phyloP scores from a whole-genome alignment of 23 tunicate genomes.

The Ascidia mentula region DNA sequence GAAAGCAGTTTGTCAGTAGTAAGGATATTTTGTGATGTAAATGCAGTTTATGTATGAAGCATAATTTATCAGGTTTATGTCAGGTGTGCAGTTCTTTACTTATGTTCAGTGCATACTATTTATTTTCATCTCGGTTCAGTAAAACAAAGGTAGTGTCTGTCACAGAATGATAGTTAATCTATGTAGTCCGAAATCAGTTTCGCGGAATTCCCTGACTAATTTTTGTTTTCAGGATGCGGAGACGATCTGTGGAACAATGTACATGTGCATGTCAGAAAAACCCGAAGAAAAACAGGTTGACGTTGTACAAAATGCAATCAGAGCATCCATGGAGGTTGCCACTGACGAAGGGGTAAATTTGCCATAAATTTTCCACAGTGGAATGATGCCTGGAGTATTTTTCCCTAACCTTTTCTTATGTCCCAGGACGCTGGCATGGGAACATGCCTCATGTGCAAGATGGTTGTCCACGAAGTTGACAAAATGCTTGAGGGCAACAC shows the following conservation, averaged over 20 bases:
- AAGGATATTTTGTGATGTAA: no score
- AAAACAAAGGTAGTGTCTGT: no score
- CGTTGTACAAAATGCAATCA: not conserved
- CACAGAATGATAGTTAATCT: no score
- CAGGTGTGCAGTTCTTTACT: no score
- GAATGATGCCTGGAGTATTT: not conserved
- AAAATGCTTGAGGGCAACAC: slow-evolving; percentile 63
- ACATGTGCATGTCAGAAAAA: slow-evolving; percentile 46
- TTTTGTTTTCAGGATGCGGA: slow-evolving; percentile 46
- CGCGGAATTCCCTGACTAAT: no score
- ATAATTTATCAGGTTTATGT: no score
- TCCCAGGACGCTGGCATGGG: slow-evolving; percentile 26
- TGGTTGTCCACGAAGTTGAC: slow-evolving; percentile 67
- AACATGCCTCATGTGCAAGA: slow-evolving; percentile 46
- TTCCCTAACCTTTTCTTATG: not conserved
- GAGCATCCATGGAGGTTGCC: not conserved
- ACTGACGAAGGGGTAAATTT: slow-evolving; percentile 3
- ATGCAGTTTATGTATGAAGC: no score
- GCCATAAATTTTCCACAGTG: not conserved
- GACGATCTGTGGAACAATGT: slow-evolving; percentile 45
- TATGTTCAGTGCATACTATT: no score
- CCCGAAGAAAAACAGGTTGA: not conserved
- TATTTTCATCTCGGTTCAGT: no score
- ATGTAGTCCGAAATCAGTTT: no score
- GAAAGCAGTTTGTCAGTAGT: no score